These are phyloP conservation scores for Zoanthus sociatus DNA, from an alignment of 92 coral and sea anemone genomes.

Conservation along the genomic window DNA sequence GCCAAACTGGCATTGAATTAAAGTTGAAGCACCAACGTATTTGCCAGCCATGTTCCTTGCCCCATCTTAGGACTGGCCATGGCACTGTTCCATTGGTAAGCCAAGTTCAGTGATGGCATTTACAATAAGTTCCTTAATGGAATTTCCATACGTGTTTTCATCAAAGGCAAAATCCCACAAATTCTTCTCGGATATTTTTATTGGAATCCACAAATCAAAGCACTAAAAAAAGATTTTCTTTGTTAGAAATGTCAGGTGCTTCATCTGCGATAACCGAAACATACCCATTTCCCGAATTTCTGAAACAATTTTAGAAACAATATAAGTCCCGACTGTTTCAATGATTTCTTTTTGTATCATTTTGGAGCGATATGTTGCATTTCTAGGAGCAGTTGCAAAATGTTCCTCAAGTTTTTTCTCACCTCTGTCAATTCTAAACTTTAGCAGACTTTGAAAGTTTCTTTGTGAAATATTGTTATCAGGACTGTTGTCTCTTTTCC, in stretches of 20 bases:
- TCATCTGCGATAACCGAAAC: constrained; percentile 2
- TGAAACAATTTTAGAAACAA: constrained; percentile 38
- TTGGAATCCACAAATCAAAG: too few species aligned
- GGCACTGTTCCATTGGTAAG: constrained; percentile 19
- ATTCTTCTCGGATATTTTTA: too few species aligned
- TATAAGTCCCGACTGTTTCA: constrained; percentile 61
- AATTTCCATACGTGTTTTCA: constrained; percentile 16
- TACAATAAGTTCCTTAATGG: constrained; percentile 23
- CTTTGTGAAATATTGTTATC: constrained; percentile 65
- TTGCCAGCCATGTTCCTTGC: constrained; percentile 49
- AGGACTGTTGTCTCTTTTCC: constrained; percentile 67
- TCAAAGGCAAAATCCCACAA: neutral
- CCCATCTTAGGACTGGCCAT: constrained; percentile 45
- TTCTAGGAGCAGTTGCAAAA: constrained; percentile 66
- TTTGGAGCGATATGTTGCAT: constrained; percentile 66
- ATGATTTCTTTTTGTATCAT: constrained; percentile 65
- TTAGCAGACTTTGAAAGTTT: constrained; percentile 68
- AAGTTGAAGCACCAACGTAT: constrained; percentile 4
- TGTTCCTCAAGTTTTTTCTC: constrained; percentile 61
- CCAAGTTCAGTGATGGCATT: constrained; percentile 36
- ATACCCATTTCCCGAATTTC: constrained; percentile 16
- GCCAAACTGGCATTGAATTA: constrained; percentile 45
- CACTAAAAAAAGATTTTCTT: too few species aligned
- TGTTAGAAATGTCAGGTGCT: too few species aligned
- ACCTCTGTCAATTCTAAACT: constrained; percentile 68